phyloP scores from a whole-genome alignment of 2,888 invertebrate genomes.

The Drosophila affinis region DNA sequence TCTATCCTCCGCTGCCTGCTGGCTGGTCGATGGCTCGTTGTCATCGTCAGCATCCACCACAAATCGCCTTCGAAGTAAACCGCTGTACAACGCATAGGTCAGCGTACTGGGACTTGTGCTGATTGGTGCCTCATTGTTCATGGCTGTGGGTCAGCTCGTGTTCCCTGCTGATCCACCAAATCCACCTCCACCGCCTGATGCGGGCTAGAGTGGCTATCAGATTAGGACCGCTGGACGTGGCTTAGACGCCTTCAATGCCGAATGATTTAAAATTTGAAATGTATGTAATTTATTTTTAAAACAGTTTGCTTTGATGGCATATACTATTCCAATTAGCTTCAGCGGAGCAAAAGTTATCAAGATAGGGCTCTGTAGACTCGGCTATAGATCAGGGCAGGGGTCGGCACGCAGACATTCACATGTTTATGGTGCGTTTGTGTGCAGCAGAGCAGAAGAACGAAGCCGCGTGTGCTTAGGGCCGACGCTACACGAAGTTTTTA shows the following conservation, averaged over 20 bases:
- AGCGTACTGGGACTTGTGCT: slow-evolving; percentile 47
- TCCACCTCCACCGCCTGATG: slow-evolving; percentile 13
- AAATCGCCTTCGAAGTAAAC: slow-evolving; percentile 74
- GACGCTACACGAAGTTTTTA: too few relatives aligned
- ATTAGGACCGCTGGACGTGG: slow-evolving; percentile 74
- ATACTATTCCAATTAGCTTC: too few relatives aligned
- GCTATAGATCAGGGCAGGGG: too few relatives aligned
- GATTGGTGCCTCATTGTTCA: slow-evolving; percentile 62
- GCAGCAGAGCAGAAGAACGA: too few relatives aligned
- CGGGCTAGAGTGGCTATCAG: slow-evolving; percentile 65
- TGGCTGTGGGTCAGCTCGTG: slow-evolving; percentile 24
- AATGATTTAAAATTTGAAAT: slow-evolving; percentile 76
- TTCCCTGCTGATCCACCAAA: slow-evolving; percentile 28
- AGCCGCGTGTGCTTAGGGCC: too few relatives aligned
- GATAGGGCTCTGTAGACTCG: too few relatives aligned
- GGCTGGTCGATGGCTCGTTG: slow-evolving; percentile 46
- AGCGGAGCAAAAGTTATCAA: too few relatives aligned
- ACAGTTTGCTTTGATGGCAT: not conserved
- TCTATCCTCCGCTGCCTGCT: slow-evolving; percentile 6
- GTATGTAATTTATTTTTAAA: not conserved
- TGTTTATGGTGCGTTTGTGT: too few relatives aligned
- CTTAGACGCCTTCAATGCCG: slow-evolving; percentile 81
- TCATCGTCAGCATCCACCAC: slow-evolving; percentile 44
- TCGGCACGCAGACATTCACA: too few relatives aligned
- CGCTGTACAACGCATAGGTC: slow-evolving; percentile 57